Evolutionary conservation across 2,797 vertebrate genomes (phyloP).

Genomic region (Yasuhikotakia modesta): DNA sequence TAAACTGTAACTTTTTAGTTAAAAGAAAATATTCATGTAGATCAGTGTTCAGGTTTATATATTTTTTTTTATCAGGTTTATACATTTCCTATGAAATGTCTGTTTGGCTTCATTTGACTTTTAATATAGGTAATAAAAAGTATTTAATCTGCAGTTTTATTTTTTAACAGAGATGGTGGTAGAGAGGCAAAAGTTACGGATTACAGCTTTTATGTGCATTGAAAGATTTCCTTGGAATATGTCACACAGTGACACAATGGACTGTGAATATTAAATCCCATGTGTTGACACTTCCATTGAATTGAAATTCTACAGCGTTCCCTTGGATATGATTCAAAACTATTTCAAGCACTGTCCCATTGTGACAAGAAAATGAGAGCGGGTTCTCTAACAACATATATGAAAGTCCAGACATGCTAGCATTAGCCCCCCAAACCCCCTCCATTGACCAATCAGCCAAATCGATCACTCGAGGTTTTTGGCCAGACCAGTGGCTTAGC

Average conservation of each 20-base stretch:
- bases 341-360: background rate
- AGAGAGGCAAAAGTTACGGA: no score
- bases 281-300: background rate
- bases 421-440: background rate
- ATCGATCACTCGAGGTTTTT: constrained; percentile 79
- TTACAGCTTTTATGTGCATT: background rate
- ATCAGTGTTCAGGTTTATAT: no score
- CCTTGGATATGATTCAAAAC: background rate
- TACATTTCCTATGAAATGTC: no score
- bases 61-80: no score
- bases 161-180: no score
- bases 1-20: no score
- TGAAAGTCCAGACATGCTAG: constrained; percentile 12
- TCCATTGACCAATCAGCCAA: constrained; percentile 66
- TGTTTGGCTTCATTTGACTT: no score
- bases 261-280: background rate
- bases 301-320: background rate
- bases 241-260: background rate
- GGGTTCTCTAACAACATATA: background rate
- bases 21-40: no score
- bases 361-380: background rate
- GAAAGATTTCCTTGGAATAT: background rate
- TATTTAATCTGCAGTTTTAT: no score
- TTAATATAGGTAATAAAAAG: no score
- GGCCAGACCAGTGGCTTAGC: constrained; percentile 75